Percentiles rank a stretch among this genome's conserved stretches.
phyloP scores from a whole-genome alignment of 2,113 vertebrate species.

The Halcyon malimbica region DNA sequence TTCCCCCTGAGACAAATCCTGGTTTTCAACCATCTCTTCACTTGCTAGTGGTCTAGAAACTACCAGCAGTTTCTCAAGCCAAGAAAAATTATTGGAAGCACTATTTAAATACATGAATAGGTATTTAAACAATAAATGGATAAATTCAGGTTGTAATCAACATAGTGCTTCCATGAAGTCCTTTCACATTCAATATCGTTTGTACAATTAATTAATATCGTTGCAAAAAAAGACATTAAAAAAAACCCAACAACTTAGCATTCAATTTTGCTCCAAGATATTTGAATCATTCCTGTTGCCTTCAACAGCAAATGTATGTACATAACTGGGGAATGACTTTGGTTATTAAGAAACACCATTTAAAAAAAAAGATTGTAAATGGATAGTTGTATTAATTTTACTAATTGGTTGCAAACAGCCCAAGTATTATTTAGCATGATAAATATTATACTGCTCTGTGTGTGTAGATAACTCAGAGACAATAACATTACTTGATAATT shows the following conservation, averaged over 20 bases:
- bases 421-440: not conserved
- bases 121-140: not conserved
- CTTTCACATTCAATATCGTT: not conserved
- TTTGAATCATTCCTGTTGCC: not conserved
- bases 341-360: not conserved
- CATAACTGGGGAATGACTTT: not conserved
- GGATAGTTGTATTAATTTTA: not conserved
- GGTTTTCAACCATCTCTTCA: not conserved
- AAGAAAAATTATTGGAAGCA: not conserved
- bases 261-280: not conserved
- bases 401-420: not conserved
- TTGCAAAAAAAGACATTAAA: not conserved
- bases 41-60: not conserved
- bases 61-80: not conserved
- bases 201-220: not conserved
- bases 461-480: not conserved
- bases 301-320: not conserved
- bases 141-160: not conserved
- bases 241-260: not conserved
- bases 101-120: not conserved
- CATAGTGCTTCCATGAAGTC: not conserved
- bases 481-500: not conserved
- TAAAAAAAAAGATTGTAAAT: constrained; percentile 1
- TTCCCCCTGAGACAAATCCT: not conserved
- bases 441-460: not conserved